phyloP scores from a whole-genome alignment of 2,888 invertebrate genomes.

The Zaprionus bogoriensis region DNA sequence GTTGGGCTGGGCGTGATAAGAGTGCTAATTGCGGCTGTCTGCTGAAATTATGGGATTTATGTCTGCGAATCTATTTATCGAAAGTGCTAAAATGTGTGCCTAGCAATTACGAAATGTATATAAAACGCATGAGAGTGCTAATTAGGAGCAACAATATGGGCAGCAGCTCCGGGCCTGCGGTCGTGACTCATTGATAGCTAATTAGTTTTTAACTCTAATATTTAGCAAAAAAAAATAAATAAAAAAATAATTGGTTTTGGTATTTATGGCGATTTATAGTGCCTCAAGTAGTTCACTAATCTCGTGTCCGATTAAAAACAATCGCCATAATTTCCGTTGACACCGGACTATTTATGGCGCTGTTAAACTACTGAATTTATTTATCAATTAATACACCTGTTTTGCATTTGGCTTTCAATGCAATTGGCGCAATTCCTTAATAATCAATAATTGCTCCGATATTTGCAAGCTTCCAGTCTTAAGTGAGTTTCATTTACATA shows the following conservation, averaged over 20 bases:
- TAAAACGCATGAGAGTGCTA: conserved; percentile 18
- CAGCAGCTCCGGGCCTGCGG: background rate
- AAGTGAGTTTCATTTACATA: conserved; percentile 6
- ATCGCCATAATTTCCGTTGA: conserved; percentile 1
- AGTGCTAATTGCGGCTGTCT: conserved; percentile 37
- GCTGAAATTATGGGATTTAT: conserved; percentile 6
- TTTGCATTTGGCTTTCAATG: background rate
- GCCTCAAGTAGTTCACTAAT: conserved; percentile 4
- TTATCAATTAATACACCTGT: background rate
- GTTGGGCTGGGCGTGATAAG: background rate
- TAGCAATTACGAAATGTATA: conserved; percentile 21
- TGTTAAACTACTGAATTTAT: background rate
- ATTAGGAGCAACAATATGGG: conserved; percentile 2
- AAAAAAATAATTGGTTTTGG: no score
- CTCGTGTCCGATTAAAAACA: conserved; percentile 15
- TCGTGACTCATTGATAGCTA: conserved; percentile 1
- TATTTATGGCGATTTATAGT: conserved; percentile 5
- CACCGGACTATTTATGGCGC: conserved; percentile 1
- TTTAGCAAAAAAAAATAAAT: no score
- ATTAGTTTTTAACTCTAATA: no score
- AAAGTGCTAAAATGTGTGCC: conserved; percentile 30
- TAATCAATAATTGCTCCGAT: background rate
- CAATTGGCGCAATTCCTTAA: background rate
- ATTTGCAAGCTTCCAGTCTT: conserved; percentile 11
- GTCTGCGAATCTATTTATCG: conserved; percentile 19